Evolutionary conservation across 2,797 vertebrate species (phyloP).

Genomic region (Schizopygopsis malacanthus): DNA sequence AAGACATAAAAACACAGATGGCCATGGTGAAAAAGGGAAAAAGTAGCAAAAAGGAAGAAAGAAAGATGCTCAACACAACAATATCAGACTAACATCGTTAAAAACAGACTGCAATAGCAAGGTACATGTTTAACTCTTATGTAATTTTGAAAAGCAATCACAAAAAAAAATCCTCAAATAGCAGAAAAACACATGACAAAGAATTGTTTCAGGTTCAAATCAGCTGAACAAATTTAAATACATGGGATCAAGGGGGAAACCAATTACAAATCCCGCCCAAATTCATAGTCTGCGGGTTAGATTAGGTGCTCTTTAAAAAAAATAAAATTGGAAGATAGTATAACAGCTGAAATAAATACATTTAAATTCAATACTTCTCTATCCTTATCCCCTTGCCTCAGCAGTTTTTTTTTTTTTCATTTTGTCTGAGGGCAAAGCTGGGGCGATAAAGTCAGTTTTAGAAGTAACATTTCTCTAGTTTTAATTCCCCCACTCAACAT

Average conservation of each 20-base stretch:
- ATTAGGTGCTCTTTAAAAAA: constrained; percentile 33
- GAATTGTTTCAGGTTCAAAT: constrained; percentile 30
- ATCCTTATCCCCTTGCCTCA: constrained; percentile 63
- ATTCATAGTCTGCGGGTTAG: constrained; percentile 45
- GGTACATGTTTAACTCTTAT: neutral
- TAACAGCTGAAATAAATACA: constrained; percentile 45
- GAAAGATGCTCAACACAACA: neutral
- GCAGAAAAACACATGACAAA: neutral
- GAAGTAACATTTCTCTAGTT: constrained; percentile 30
- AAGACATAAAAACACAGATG: constrained; percentile 4
- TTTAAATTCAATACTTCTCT: constrained; percentile 53
- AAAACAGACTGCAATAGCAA: constrained; percentile 4
- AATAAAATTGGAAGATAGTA: constrained; percentile 14
- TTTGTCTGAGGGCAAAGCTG: constrained; percentile 46
- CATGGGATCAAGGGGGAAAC: constrained; percentile 52
- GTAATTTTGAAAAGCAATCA: neutral
- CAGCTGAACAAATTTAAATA: constrained; percentile 49
- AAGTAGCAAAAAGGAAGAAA: neutral
- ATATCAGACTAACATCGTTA: neutral
- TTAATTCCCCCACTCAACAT: constrained; percentile 27
- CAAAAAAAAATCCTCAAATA: constrained; percentile 3
- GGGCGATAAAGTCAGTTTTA: constrained; percentile 48
- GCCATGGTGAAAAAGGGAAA: neutral
- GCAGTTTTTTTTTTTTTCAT: constrained; percentile 59
- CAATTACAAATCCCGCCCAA: constrained; percentile 55